A percentile compares a stretch with the other conserved stretches of the same genome.
phyloP scores from a whole-genome alignment of 2,888 invertebrate species.

The Allacma fusca region DNA sequence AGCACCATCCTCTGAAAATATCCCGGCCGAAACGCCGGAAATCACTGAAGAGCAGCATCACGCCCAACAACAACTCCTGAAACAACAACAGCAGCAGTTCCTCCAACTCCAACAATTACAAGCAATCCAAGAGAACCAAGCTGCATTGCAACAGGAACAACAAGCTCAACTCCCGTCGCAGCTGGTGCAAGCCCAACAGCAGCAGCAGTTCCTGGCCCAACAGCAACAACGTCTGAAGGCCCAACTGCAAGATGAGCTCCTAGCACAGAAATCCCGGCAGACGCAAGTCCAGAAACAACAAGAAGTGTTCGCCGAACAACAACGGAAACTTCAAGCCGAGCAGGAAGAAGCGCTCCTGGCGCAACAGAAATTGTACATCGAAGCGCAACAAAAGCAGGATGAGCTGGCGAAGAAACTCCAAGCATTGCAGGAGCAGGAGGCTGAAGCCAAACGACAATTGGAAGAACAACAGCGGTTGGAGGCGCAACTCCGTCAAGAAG shows the following conservation, averaged over 20 bases:
- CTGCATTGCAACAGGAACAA: background rate
- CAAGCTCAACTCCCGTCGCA: constrained; percentile 31
- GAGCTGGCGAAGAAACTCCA: constrained; percentile 17
- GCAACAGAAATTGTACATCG: constrained; percentile 5
- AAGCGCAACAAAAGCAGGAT: constrained; percentile 27
- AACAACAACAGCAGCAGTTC: constrained; percentile 44
- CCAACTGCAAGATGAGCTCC: constrained; percentile 34
- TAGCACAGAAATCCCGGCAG: constrained; percentile 31
- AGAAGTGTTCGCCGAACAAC: constrained; percentile 32
- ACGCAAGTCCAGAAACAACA: constrained; percentile 25
- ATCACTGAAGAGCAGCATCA: constrained; percentile 5
- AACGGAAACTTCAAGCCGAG: constrained; percentile 17
- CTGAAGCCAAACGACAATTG: constrained; percentile 7
- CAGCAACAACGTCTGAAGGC: constrained; percentile 39
- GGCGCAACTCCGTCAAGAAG: background rate
- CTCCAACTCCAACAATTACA: constrained; percentile 35
- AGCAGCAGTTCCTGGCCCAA: constrained; percentile 34
- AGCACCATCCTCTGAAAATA: background rate
- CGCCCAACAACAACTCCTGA: constrained; percentile 33
- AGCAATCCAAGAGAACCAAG: constrained; percentile 33
- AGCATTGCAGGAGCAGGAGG: constrained; percentile 19
- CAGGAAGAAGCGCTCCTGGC: constrained; percentile 17
- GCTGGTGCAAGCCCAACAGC: constrained; percentile 41
- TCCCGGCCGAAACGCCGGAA: background rate
- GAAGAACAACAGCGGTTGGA: constrained; percentile 18